Percentiles rank a stretch among this genome's conserved stretches.
Evolutionary conservation across 2,888 invertebrate species (phyloP).

Genomic region (Blastobasis adustella): DNA sequence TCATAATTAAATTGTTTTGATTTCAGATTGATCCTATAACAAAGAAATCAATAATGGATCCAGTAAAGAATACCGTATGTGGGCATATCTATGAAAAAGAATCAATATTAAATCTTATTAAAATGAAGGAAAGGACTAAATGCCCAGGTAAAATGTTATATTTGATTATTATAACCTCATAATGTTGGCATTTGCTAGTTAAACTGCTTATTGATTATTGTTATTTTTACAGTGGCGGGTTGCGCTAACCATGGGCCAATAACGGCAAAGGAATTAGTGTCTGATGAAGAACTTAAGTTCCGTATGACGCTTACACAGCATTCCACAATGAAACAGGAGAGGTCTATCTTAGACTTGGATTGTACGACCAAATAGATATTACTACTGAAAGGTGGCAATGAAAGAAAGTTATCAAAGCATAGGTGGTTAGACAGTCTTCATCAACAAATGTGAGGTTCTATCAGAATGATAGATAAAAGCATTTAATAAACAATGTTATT

Average conservation of each 20-base stretch:
- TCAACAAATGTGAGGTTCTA: too few relatives aligned
- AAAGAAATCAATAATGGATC: constrained; percentile 60
- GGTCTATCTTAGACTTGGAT: constrained; percentile 34
- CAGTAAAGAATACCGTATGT: constrained; percentile 63
- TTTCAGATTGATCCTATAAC: constrained; percentile 69
- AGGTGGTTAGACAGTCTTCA: too few relatives aligned
- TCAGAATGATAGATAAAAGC: too few relatives aligned
- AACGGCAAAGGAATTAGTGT: constrained; percentile 33
- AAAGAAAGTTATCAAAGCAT: too few relatives aligned
- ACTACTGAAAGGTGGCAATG: too few relatives aligned
- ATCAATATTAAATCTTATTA: constrained; percentile 53
- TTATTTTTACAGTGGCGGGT: constrained; percentile 50
- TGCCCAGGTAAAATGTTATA: constrained; percentile 46
- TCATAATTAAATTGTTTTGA: background rate
- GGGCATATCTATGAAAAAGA: constrained; percentile 65
- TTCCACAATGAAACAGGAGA: constrained; percentile 49
- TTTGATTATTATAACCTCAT: too few relatives aligned
- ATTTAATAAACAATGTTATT: too few relatives aligned
- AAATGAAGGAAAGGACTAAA: constrained; percentile 41
- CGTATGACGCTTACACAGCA: constrained; percentile 43
- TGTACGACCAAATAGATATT: constrained; percentile 5
- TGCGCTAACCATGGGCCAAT: constrained; percentile 59
- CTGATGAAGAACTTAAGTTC: constrained; percentile 57
- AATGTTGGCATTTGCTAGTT: too few relatives aligned
- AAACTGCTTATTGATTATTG: too few relatives aligned